phyloP scores from a whole-genome alignment of 1,140 invertebrate species.

The Anastatus disparis region DNA sequence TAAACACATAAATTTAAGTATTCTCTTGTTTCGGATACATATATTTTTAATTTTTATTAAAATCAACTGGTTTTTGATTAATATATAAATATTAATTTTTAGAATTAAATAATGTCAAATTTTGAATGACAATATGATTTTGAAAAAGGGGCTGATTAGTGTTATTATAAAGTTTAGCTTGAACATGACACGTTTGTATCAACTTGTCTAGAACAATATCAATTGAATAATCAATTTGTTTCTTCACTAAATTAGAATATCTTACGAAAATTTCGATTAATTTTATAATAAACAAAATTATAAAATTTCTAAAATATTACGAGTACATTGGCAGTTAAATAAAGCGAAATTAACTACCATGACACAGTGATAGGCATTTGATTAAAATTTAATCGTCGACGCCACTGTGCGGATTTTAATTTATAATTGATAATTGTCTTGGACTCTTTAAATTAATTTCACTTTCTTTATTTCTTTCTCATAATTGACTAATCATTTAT shows the following conservation, averaged over 20 bases:
- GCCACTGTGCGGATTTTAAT: constrained; percentile 12
- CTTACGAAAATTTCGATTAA: not conserved
- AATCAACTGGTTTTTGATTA: no score
- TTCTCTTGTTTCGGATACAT: no score
- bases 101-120: no score
- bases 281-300: not conserved
- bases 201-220: not conserved
- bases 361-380: not conserved
- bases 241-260: no score
- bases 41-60: no score
- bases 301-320: constrained; percentile 6
- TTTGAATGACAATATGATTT: no score
- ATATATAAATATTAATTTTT: no score
- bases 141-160: no score
- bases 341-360: no score
- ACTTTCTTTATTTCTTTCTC: not conserved
- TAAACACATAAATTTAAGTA: no score
- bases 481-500: constrained; percentile 26
- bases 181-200: no score
- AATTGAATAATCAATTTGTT: constrained; percentile 1
- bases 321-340: not conserved
- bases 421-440: constrained; percentile 30
- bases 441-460: constrained; percentile 35
- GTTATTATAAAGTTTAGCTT: no score
- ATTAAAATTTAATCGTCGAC: constrained; percentile 17